Evolutionary conservation across 1,140 invertebrate species (phyloP).

Genomic region (Atta colombica): DNA sequence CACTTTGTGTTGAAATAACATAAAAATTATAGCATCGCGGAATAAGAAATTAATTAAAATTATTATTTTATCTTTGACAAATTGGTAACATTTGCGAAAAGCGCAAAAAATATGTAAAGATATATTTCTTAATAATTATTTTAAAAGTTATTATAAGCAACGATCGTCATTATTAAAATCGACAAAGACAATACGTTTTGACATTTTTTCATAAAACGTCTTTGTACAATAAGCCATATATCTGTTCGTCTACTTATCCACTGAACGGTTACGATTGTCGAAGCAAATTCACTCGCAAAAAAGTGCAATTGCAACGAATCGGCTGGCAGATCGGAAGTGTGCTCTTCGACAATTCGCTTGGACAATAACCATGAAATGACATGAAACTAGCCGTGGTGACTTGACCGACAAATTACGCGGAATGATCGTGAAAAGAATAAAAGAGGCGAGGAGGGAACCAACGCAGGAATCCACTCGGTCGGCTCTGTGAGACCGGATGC

Average conservation of each 20-base stretch:
- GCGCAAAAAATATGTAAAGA: neutral
- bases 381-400: conserved; percentile 85
- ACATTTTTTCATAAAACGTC: neutral
- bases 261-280: conserved; percentile 50
- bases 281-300: conserved; percentile 12
- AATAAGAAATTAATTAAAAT: neutral
- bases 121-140: neutral
- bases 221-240: neutral
- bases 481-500: conserved; percentile 85
- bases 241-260: conserved; percentile 25
- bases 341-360: conserved; percentile 80
- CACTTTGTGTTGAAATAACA: neutral
- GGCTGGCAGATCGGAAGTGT: conserved; percentile 66
- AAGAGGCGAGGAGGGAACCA: conserved; percentile 45
- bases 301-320: conserved; percentile 65
- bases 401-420: conserved; percentile 86
- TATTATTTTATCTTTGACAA: neutral
- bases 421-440: conserved; percentile 82
- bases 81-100: neutral
- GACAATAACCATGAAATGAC: conserved; percentile 86
- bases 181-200: neutral
- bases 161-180: neutral
- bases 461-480: conserved; percentile 75
- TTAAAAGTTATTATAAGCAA: neutral
- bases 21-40: neutral